Percentiles rank a stretch among this genome's conserved stretches.
Conservation (phyloP, 1,140 invertebrate genomes). For the Pantala flavescens region DNA sequence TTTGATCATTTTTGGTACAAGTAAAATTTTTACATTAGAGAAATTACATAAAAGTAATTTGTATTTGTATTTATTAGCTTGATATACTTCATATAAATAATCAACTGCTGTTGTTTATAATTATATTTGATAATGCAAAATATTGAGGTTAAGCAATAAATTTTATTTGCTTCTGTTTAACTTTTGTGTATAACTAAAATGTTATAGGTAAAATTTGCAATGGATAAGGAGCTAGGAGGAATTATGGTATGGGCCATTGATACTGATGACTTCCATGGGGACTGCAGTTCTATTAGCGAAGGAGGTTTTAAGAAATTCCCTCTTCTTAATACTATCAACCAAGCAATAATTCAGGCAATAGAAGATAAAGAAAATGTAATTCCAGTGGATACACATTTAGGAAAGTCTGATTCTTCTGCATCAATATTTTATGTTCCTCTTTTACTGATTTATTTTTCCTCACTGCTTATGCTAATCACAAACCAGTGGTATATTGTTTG, state of each 20-base stretch:
- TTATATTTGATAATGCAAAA: too few species aligned
- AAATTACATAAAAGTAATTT: too few species aligned
- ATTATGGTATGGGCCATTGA: constrained; percentile 68
- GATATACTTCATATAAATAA: too few species aligned
- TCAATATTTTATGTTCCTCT: background rate
- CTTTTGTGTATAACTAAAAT: background rate
- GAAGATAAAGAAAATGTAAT: background rate
- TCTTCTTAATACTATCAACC: background rate
- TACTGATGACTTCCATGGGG: constrained; percentile 47
- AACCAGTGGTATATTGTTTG: too few species aligned
- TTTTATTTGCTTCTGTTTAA: background rate
- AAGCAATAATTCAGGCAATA: background rate
- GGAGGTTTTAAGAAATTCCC: background rate
- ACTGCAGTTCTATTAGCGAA: constrained; percentile 3
- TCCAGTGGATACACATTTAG: background rate
- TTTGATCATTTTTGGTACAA: too few species aligned
- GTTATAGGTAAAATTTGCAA: constrained; percentile 33
- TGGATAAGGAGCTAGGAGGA: constrained; percentile 53
- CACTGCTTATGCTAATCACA: too few species aligned
- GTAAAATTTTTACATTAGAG: too few species aligned
- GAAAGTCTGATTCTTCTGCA: background rate
- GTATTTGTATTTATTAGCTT: too few species aligned
- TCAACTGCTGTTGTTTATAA: too few species aligned
- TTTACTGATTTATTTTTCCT: too few species aligned
- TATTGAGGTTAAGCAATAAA: too few species aligned